Evolutionary conservation across 2,888 invertebrate genomes (phyloP), one percentile per base, ranked within the genome.

Genomic region (Anthophora plumipes): DNA sequence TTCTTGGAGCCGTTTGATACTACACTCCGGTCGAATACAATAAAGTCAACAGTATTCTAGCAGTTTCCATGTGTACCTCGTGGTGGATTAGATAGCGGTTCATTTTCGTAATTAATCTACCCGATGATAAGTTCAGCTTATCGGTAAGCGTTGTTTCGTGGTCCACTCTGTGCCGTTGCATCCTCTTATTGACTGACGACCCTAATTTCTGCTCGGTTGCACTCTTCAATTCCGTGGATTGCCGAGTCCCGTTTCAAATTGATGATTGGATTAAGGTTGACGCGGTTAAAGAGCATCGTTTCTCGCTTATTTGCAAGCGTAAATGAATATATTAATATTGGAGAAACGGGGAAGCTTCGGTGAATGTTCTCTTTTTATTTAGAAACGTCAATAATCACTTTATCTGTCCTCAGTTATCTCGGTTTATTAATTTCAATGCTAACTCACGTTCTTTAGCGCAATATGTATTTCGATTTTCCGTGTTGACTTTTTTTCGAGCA

Each of bases 241-340:
- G 70, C 41, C 50, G 25, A 69, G 67, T 54, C 68, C 68, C 83
- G 68, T 77, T 72, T 55, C 61, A 64, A 82, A 76, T 61, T 84
- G 84, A 85, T 84, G 84, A 85, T 85, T 68, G 82, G 80, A 86
- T 85, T 85, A 86, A 85, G 75, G 66, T 50, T 54, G 66, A 67
- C 37, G 54, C 77, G 86, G 80, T 85, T 86, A 85, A 85, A 82
- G 84, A 70, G 82, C 75, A 79, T 70, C 71, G 75, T 77, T 75
- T 72, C 75, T 59, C 37, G 59, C 72, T 70, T 57, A 74, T 74
- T 84, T 57, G 50, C 41, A 72, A 46, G 66, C 67, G 70, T 75
- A 78, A 86, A 75, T 73, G 86, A 70, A n/a, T n/a, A n/a, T n/a
- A n/a, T n/a, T n/a, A n/a, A n/a, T n/a, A n/a, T n/a, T n/a, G n/a